Conservation (phyloP, 2,797 vertebrate genomes). For the Loris lydekkerianus region DNA sequence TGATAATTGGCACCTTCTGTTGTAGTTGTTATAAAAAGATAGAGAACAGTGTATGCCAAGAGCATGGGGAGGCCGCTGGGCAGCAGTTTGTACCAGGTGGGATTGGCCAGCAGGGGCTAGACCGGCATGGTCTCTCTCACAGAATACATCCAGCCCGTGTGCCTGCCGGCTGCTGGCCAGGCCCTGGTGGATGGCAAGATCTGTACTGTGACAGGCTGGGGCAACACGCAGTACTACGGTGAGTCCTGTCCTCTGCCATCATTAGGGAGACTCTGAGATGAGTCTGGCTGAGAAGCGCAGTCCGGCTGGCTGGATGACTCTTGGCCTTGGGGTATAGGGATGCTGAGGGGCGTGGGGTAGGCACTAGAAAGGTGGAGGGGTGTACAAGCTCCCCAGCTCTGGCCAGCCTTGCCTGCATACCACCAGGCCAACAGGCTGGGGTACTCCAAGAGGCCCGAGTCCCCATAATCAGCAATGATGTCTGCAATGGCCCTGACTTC, state of each 20-base stretch:
- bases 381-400: not conserved
- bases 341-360: not conserved
- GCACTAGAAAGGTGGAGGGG: not conserved
- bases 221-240: constrained; percentile 94
- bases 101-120: not conserved
- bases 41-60: not conserved
- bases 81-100: not conserved
- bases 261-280: not conserved
- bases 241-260: constrained; percentile 66
- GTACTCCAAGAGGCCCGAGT: constrained; percentile 94
- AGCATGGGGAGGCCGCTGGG: not conserved
- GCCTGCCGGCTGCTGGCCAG: constrained; percentile 93
- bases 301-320: not conserved
- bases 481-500: constrained; percentile 94
- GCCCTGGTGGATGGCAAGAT: constrained; percentile 92
- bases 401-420: not conserved
- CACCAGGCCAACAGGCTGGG: constrained; percentile 92
- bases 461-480: constrained; percentile 93
- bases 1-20: not conserved
- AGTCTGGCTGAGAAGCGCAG: not conserved
- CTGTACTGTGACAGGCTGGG: constrained; percentile 96
- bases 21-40: not conserved
- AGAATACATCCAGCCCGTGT: constrained; percentile 95
- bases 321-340: not conserved
- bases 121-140: not conserved